phyloP scores from a whole-genome alignment of 2,797 vertebrate species.

The Catamblyrhynchus diadema region DNA sequence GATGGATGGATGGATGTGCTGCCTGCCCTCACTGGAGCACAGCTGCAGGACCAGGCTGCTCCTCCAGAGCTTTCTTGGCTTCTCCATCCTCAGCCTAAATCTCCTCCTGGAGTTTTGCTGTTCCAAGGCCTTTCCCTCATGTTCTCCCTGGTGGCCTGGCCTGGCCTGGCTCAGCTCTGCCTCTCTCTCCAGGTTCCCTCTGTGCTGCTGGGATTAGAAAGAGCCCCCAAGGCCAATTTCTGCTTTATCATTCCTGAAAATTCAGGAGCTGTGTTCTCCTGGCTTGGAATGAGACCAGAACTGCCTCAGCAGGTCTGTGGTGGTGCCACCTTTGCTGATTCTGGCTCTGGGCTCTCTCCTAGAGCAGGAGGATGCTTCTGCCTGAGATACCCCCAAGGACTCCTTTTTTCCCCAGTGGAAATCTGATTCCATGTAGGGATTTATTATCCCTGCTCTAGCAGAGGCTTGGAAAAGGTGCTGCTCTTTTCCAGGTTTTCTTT shows the following conservation, averaged over 20 bases:
- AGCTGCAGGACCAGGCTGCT: background rate
- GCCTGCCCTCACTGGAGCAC: background rate
- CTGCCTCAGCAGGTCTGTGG: background rate
- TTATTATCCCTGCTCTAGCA: background rate
- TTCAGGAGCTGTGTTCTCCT: background rate
- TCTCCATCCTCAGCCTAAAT: background rate
- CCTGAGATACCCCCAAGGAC: background rate
- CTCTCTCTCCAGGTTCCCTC: background rate
- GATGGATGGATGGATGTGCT: background rate
- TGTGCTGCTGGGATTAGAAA: background rate
- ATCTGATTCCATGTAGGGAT: background rate
- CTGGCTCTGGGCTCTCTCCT: background rate
- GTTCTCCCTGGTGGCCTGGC: background rate
- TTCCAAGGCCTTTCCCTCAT: background rate
- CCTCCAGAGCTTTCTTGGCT: background rate
- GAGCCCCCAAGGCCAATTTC: background rate
- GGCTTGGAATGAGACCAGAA: background rate
- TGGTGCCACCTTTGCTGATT: background rate
- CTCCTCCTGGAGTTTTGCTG: background rate
- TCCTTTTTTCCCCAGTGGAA: rapidly evolving
- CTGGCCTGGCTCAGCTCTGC: background rate
- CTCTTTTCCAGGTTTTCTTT: background rate
- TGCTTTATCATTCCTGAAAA: background rate
- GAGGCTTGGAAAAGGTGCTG: background rate
- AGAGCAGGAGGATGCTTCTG: background rate